Evolutionary conservation across 2,888 invertebrate genomes (phyloP), one percentile per base, ranked within the genome.

Genomic region (Galeopsomyia nigrocyanea): DNA sequence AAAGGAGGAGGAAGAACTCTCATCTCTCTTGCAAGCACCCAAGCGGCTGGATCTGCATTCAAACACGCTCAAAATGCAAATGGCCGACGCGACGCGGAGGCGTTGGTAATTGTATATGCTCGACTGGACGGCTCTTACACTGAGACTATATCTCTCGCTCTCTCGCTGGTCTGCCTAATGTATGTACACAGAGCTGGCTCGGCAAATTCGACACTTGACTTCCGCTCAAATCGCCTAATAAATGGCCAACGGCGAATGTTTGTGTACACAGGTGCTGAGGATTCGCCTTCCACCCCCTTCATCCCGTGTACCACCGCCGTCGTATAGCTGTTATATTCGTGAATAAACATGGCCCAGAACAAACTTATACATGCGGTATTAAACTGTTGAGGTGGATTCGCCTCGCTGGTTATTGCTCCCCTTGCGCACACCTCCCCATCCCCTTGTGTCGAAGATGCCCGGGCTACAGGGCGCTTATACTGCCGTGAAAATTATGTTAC

Each of bases 31-130:
- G 21, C 67, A 2, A 6, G 31, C 22, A 19, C 50, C 13, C 50
- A 62, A n/a, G 51, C 63, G 26, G 2, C 50, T 9, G n/a, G 63
- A 78, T 78, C 76, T 76, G 73, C 76, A 77, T 78, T 67, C 58
- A 75, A 78, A 77, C 75, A 75, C 70, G 75, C 73, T 67, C 68
- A 57, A 71, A 66, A 78, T 77, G 77, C 76, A 77, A 78, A 78
- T 78, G 74, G 70, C 60, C 62, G 47, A 53, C 55, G 50, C 50
- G 63, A 19, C 21, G 47, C 5, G 55, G 62, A 77, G 75, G 71
- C 73, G 71, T 31, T 69, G 67, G 74, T 77, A 78, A 77, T 78
- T 76, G 75, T 62, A 73, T 69, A 58, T 69, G 72, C 71, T 73
- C 66, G 66, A 71, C 75, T 72, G 74, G 66, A 69, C 66, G 50